These are phyloP conservation scores for Scolopax rusticola DNA, from an alignment of 2,797 vertebrate species.

Conservation along the genomic window DNA sequence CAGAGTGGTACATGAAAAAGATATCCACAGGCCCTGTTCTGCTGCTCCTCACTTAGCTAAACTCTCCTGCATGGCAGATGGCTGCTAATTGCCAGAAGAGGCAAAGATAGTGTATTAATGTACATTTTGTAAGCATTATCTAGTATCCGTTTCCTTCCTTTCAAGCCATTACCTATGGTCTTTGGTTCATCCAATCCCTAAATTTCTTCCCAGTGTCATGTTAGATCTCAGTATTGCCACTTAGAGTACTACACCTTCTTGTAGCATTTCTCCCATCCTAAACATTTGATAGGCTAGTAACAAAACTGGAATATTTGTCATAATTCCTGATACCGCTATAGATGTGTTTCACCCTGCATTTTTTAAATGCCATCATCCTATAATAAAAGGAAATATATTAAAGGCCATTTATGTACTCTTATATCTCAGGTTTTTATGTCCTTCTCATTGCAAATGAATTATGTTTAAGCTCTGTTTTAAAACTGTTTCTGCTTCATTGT, in stretches of 20 bases:
- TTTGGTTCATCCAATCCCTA: not conserved
- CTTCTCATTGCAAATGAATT: not conserved
- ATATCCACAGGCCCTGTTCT: not conserved
- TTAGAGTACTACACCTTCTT: not conserved
- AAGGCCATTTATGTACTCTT: not conserved
- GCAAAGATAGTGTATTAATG: not conserved
- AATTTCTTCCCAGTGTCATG: not conserved
- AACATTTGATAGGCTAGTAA: not conserved
- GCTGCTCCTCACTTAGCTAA: not conserved
- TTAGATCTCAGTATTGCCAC: not conserved
- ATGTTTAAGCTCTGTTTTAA: not conserved
- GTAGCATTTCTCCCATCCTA: not conserved
- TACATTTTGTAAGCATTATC: not conserved
- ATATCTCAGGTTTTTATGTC: not conserved
- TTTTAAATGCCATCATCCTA: not conserved
- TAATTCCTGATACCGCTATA: not conserved
- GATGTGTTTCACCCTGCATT: not conserved
- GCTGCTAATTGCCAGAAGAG: not conserved
- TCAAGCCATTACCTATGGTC: not conserved
- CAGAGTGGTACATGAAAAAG: not conserved
- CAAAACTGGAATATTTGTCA: not conserved
- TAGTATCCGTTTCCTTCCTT: not conserved
- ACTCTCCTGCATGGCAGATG: not conserved
- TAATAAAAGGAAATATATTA: not conserved
- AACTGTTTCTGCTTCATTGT: not conserved